phyloP scores from a whole-genome alignment of 53 echinoderm and acorn worm genomes.

The Antedon mediterranea region DNA sequence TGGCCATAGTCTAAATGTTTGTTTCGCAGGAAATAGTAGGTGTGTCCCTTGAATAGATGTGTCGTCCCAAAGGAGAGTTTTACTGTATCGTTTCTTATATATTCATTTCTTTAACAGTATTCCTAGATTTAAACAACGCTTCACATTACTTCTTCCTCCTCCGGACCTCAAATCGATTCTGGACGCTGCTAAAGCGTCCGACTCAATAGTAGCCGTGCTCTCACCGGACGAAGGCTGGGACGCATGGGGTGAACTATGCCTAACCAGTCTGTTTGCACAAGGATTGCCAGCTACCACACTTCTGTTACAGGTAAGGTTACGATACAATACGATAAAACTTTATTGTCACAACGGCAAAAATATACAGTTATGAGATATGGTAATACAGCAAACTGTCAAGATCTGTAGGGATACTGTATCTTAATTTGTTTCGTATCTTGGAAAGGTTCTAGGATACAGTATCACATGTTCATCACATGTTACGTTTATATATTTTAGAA shows the following conservation, averaged over 20 bases:
- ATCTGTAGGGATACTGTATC: no score
- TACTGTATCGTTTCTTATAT: no score
- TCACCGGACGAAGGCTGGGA: slow-evolving; percentile 74
- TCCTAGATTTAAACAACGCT: slow-evolving; percentile 68
- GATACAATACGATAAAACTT: neutral
- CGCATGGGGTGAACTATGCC: slow-evolving; percentile 78
- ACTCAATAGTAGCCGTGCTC: slow-evolving; percentile 56
- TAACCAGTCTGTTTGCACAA: slow-evolving; percentile 81
- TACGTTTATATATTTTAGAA: no score
- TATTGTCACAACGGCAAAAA: no score
- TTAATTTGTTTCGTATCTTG: no score
- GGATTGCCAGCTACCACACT: slow-evolving; percentile 70
- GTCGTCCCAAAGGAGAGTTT: neutral
- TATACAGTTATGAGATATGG: no score
- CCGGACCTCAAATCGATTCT: slow-evolving; percentile 59
- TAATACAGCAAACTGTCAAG: no score
- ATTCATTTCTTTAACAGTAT: slow-evolving; percentile 26
- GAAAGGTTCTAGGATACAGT: no score
- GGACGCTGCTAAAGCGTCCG: slow-evolving; percentile 77
- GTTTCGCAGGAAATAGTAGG: neutral
- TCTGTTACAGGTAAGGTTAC: slow-evolving; percentile 54
- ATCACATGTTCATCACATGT: no score
- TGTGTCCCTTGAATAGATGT: neutral
- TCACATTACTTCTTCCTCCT: slow-evolving; percentile 63
- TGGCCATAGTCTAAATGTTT: no score